phyloP scores from a whole-genome alignment of 2,113 vertebrate genomes.

The Rhea pennata region DNA sequence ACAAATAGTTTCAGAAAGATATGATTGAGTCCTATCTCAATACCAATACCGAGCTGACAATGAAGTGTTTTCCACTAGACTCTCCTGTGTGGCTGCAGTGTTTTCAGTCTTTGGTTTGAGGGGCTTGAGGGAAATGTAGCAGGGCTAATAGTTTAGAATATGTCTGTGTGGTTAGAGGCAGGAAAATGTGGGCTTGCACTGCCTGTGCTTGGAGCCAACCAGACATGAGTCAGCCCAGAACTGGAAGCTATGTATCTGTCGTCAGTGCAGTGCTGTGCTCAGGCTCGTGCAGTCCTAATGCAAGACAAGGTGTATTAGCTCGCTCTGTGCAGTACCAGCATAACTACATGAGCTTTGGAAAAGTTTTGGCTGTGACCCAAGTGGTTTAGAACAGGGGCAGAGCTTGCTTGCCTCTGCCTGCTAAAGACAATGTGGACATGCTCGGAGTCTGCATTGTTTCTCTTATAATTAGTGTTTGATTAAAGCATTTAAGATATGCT shows the following conservation, averaged over 20 bases:
- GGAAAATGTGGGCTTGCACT: background rate
- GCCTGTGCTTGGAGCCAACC: background rate
- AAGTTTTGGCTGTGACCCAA: slow-evolving; percentile 14
- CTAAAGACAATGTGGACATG: background rate
- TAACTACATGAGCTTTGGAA: background rate
- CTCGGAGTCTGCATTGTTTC: slow-evolving; percentile 23
- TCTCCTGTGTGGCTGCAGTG: background rate
- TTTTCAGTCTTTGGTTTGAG: background rate
- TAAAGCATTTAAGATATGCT: slow-evolving; percentile 19
- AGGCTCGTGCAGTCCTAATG: background rate
- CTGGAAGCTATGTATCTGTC: slow-evolving; percentile 31
- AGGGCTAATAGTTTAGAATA: background rate
- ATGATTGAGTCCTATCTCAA: background rate
- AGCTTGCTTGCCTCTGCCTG: slow-evolving; percentile 55
- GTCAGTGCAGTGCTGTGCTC: background rate
- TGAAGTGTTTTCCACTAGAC: background rate
- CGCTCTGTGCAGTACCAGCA: background rate
- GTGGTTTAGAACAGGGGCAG: background rate
- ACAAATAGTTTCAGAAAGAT: background rate
- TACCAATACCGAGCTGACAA: background rate
- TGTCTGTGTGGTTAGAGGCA: background rate
- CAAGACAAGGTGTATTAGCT: slow-evolving; percentile 6
- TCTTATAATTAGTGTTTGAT: slow-evolving; percentile 42
- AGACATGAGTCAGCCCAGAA: slow-evolving; percentile 59
- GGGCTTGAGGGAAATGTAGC: background rate